These are phyloP conservation scores for Cyprinella venusta DNA, from an alignment of 2,797 vertebrate species.

Conservation along the genomic window DNA sequence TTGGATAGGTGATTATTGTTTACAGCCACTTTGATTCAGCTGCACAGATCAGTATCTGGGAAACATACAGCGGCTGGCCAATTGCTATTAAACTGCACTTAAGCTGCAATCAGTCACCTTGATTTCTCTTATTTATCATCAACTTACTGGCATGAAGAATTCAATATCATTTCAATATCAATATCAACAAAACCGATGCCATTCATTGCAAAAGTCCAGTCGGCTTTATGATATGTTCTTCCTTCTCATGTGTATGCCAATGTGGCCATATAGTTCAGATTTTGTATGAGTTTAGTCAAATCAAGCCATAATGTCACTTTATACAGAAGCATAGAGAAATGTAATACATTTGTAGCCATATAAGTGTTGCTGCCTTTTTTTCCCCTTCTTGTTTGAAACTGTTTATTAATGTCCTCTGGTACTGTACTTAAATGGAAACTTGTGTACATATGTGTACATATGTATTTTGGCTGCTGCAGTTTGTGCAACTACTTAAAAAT, in stretches of 20 bases:
- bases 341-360: conserved; percentile 69
- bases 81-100: conserved; percentile 75
- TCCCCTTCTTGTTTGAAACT: conserved; percentile 13
- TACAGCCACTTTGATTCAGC: conserved; percentile 84
- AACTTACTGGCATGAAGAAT: conserved; percentile 1
- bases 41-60: conserved; percentile 81
- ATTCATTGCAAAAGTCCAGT: conserved; percentile 70
- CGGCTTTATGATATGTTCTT: conserved; percentile 64
- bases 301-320: conserved; percentile 74
- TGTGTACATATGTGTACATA: conserved; percentile 78
- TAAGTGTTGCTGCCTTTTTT: conserved; percentile 54
- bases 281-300: conserved; percentile 62
- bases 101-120: conserved; percentile 61
- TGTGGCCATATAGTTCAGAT: conserved; percentile 49
- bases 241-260: conserved; percentile 54
- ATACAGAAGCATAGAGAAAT: conserved; percentile 65
- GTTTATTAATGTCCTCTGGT: conserved; percentile 69
- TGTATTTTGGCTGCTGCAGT: conserved; percentile 85
- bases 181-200: conserved; percentile 47
- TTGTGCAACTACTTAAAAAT: conserved; percentile 86
- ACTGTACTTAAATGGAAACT: conserved; percentile 76
- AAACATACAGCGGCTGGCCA: conserved; percentile 71
- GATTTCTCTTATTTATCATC: not conserved
- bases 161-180: not conserved
- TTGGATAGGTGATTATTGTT: conserved; percentile 82